Conservation (phyloP, 2,888 invertebrate species). For the Carcina quercana region DNA sequence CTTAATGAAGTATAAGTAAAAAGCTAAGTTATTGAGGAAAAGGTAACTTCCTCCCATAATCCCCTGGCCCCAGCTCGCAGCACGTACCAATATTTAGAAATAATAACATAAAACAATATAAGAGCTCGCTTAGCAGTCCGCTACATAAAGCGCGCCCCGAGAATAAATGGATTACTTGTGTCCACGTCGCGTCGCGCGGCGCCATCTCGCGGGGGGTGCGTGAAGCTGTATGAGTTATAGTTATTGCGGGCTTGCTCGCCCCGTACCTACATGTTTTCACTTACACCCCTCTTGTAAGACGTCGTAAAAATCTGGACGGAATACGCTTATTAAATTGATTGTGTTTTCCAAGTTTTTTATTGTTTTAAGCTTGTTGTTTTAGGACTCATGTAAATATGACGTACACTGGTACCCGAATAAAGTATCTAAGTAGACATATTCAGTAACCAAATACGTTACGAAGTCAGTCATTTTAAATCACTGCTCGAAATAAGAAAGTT, state of each 20-base stretch:
- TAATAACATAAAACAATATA: slow-evolving; percentile 69
- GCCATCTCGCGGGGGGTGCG: slow-evolving; percentile 69
- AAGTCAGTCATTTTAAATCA: no score
- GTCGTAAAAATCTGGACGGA: slow-evolving; percentile 62
- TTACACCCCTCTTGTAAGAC: slow-evolving; percentile 63
- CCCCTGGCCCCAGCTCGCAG: slow-evolving; percentile 28
- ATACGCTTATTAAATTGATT: slow-evolving; percentile 60
- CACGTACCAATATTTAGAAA: slow-evolving; percentile 63
- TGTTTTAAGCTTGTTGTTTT: no score
- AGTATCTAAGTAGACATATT: no score
- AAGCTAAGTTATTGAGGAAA: no score
- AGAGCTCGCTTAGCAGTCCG: slow-evolving; percentile 56
- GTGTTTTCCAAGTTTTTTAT: slow-evolving; percentile 30
- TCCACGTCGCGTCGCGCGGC: slow-evolving; percentile 55
- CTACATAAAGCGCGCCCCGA: slow-evolving; percentile 70
- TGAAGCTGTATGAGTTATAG: slow-evolving; percentile 64
- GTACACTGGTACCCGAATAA: no score
- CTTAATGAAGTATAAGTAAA: no score
- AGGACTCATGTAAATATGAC: no score
- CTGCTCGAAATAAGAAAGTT: no score
- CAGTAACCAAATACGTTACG: no score
- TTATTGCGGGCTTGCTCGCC: slow-evolving; percentile 69
- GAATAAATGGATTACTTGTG: slow-evolving; percentile 74
- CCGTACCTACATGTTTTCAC: slow-evolving; percentile 66
- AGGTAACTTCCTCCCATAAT: slow-evolving; percentile 33